Conservation (phyloP, 2,797 vertebrate species). For the Protosalanx chinensis region DNA sequence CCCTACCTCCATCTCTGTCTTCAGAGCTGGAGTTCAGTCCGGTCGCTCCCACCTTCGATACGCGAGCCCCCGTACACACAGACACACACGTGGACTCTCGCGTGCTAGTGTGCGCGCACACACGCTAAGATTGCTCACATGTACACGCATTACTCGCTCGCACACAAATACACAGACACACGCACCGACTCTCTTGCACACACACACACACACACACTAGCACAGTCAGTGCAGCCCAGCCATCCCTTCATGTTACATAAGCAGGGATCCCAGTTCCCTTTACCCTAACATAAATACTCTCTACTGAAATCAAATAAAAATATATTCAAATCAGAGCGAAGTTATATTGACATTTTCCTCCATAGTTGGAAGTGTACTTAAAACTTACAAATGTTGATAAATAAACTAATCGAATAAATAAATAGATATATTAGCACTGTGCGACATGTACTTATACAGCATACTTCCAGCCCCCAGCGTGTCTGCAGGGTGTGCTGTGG, state of each 20-base stretch:
- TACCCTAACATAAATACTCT: too few species aligned
- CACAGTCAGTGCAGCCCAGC: neutral
- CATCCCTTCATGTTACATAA: constrained; percentile 39
- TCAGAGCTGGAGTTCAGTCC: constrained; percentile 4
- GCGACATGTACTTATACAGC: too few species aligned
- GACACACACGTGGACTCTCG: neutral
- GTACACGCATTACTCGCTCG: neutral
- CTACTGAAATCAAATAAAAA: too few species aligned
- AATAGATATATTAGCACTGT: too few species aligned
- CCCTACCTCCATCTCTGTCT: neutral
- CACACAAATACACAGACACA: neutral
- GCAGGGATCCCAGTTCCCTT: constrained; percentile 45
- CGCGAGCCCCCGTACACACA: constrained; percentile 10
- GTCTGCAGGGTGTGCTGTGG: neutral
- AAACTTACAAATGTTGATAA: too few species aligned
- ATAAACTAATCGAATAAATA: too few species aligned
- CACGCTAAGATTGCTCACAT: neutral
- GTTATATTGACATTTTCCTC: too few species aligned
- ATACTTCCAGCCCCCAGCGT: too few species aligned
- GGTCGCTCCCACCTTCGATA: constrained; percentile 26
- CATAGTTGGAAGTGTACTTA: too few species aligned
- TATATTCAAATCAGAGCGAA: too few species aligned
- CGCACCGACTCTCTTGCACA: constrained; percentile 5
- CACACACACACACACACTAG: neutral
- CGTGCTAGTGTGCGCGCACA: neutral